Evolutionary conservation across 2,797 vertebrate species (phyloP).

Genomic region (Morus bassanus): DNA sequence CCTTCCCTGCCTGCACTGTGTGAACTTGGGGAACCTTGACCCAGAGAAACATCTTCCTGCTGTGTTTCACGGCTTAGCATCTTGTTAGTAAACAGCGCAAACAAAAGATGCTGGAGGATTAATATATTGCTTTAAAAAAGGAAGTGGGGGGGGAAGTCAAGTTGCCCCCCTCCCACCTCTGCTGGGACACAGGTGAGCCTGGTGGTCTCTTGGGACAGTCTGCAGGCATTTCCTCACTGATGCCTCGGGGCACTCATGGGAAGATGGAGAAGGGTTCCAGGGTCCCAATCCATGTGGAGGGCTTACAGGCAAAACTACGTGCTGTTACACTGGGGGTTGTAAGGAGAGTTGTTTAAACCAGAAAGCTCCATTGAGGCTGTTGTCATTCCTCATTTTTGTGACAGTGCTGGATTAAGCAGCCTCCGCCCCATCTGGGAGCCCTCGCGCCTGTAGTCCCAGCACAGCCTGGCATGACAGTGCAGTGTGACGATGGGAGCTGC

Average conservation of each 20-base stretch:
- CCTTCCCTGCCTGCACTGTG: not conserved
- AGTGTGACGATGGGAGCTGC: not conserved
- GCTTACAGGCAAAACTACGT: not conserved
- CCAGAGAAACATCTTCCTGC: not conserved
- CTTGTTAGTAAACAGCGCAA: not conserved
- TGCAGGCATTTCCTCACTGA: not conserved
- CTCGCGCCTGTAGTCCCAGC: fast-evolving
- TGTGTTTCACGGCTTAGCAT: not conserved
- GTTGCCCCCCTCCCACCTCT: not conserved
- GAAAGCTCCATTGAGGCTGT: not conserved
- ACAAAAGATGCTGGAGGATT: not conserved
- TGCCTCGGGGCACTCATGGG: not conserved
- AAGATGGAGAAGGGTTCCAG: not conserved
- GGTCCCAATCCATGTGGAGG: not conserved
- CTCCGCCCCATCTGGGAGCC: not conserved
- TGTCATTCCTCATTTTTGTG: not conserved
- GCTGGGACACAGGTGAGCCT: too few species aligned
- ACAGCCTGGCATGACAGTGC: not conserved
- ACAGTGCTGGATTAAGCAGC: not conserved
- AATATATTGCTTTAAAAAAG: not conserved
- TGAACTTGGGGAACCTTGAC: not conserved
- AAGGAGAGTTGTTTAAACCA: not conserved
- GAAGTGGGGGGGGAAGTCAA: not conserved
- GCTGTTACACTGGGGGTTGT: not conserved
- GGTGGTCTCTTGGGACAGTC: not conserved